Conservation (phyloP, 2,888 invertebrate species). For the Mechanitis mazaeus region DNA sequence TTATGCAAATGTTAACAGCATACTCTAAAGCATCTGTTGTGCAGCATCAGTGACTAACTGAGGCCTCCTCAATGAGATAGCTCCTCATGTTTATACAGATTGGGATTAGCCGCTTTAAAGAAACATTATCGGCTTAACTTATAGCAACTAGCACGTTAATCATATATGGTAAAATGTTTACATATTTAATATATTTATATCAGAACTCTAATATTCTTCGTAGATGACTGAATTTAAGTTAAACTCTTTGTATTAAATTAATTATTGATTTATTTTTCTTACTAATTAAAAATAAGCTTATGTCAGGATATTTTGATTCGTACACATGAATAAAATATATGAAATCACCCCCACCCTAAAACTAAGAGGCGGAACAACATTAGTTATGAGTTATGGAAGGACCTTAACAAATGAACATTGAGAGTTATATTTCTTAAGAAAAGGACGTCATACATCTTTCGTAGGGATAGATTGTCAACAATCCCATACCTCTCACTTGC, state of each 20-base stretch:
- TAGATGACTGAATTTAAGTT: too few relatives aligned
- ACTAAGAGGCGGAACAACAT: constrained; percentile 25
- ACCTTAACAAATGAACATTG: constrained; percentile 21
- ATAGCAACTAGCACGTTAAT: neutral
- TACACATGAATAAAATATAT: constrained; percentile 6
- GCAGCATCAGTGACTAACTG: constrained; percentile 44
- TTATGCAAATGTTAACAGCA: constrained; percentile 69
- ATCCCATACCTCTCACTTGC: constrained; percentile 47
- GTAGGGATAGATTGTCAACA: constrained; percentile 19
- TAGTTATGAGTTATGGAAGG: constrained; percentile 25
- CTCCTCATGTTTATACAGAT: constrained; percentile 22
- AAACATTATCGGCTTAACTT: neutral
- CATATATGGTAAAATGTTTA: too few relatives aligned
- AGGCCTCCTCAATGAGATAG: constrained; percentile 22
- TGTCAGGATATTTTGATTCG: neutral
- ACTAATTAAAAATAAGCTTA: neutral
- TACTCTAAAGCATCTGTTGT: constrained; percentile 48
- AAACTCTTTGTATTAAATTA: too few relatives aligned
- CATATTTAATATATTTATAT: too few relatives aligned
- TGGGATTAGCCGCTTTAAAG: constrained; percentile 8
- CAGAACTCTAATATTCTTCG: too few relatives aligned
- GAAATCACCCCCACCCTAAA: constrained; percentile 16
- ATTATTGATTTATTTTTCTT: neutral
- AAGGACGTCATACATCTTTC: constrained; percentile 11
- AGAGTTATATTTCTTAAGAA: constrained; percentile 18